Base-by-base conservation (phyloP, 2,113 vertebrate species). In the Amia ocellicauda region DNA sequence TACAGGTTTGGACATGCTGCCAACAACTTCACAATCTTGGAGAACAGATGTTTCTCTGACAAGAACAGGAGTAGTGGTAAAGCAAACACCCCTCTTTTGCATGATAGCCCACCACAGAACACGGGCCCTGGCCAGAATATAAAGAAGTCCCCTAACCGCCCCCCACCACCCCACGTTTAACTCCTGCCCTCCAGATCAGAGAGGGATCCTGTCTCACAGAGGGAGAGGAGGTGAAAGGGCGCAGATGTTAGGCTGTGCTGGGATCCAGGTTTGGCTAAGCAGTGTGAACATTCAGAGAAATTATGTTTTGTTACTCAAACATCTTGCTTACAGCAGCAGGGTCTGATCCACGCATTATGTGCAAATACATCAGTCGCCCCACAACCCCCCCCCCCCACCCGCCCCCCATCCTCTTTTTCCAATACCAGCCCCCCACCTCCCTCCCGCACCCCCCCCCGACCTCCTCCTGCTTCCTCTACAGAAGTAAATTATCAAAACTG, bases 401-500 rank as follows among this genome's bases (percentile, higher is more conserved):
- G 67, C 50, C 28, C 7, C 8, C 41, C 41, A 10, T 10, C n/a
- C n/a, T n/a, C n/a, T n/a, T n/a, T 53, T 53, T n/a, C 53, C 27
- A 56, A 59, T 29, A n/a, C 60, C 57, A 53, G 22, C 43, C 58
- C 51, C 20, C 63, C 45, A 31, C 19, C 42, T 10, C 17, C 29
- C 72, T 67, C 58, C 63, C 70, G 64, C 71, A 27, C 51, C 5
- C 23, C 42, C 72, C 70, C 66, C 70, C 69, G 53, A 36, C 74
- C 74, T 74, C 74, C 74, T 70, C 68, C 81, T 75, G 79, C 77
- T 83, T 83, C 86, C 84, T 89, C 88, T 90, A 92, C 85, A 89
- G 83, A 92, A 82, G 90, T 90, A 92, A 91, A 94, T 91, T 91
- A 95, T 94, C 93, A 96, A 93, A 94, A 91, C 93, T 93, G 89